Evolutionary conservation across 23 tunicate species (phyloP).

Genomic region (Ascidia mentula): DNA sequence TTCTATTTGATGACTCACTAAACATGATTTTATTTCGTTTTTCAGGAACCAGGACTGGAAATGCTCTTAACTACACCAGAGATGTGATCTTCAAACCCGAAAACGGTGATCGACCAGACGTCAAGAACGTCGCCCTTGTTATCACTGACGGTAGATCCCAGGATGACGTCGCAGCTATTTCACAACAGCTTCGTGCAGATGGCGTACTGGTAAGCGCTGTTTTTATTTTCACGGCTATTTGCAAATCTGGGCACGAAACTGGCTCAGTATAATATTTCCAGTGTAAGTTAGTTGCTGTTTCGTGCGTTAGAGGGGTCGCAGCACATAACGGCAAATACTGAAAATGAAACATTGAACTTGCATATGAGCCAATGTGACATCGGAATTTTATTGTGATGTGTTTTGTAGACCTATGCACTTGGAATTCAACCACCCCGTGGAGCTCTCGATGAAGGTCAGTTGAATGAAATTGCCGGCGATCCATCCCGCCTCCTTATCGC

Average conservation of each 20-base stretch:
- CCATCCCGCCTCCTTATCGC: neutral
- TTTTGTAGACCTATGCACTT: neutral
- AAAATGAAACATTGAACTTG: too few relatives aligned
- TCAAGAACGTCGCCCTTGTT: neutral
- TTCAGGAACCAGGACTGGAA: constrained; percentile 17
- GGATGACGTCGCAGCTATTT: constrained; percentile 11
- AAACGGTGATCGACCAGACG: constrained; percentile 19
- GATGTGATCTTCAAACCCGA: neutral
- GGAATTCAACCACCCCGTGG: neutral
- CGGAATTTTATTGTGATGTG: neutral
- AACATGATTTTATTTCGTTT: neutral
- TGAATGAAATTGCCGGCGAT: neutral
- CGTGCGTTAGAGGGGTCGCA: too few relatives aligned
- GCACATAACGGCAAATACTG: too few relatives aligned
- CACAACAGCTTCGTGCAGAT: neutral
- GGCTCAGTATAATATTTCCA: too few relatives aligned
- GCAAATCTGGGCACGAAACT: too few relatives aligned
- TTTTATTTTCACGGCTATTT: too few relatives aligned
- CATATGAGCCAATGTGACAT: neutral
- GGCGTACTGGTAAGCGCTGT: constrained; percentile 1
- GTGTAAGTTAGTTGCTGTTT: too few relatives aligned
- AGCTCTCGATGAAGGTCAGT: neutral
- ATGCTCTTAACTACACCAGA: constrained; percentile 1
- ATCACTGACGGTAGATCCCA: constrained; percentile 29
- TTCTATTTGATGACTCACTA: too few relatives aligned